Evolutionary conservation across 2,113 vertebrate species (phyloP), one percentile per base, ranked within the genome.

Genomic region (Opisthocomus hoazin): DNA sequence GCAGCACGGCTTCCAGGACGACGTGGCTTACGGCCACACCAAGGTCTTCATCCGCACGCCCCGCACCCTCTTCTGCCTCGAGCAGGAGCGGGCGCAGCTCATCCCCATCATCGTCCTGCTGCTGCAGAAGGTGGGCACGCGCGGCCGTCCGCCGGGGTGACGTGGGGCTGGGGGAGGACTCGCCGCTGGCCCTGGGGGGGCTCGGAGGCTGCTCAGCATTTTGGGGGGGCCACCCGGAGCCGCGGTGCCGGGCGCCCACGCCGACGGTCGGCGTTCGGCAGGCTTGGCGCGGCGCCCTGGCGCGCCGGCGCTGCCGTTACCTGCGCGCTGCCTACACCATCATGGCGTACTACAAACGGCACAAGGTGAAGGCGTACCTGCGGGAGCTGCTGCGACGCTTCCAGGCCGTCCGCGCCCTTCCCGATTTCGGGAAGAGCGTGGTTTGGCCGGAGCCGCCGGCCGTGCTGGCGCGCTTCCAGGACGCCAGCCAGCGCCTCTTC

Each of bases 61-160:
- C 1, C 98, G 97, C 21, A 99, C 99, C 0, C 98, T 99, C 64
- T 99, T 98, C 95, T 95, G 93, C 0, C 98, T 99, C 95, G 99
- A 99, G 88, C 98, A 99, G 96, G 98, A 98, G 96, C 93, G 99
- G 8, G 93, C 98, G 0, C 98, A 98, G 32, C 98, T 99, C 89
- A 98, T 99, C 95, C 99, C 99, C 95, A 99, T 99, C 96, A 98
- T 99, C 11, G 99, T 99, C 87, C 97, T 99, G 34, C 98, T 99
- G 88, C 97, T 99, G 96, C 99, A 99, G 97, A 99, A 99, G 99
- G 99, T 89, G 84, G 61, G 51, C 22, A 3, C 4, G 5, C 2
- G 11, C 2, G 22, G 34, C 54, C n/a, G n/a, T 32, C 15, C 9
- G 4, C 20, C 3, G 6, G 27, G 34, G 39, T 24, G 41, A 51